A percentile compares a stretch with the other conserved stretches of the same genome.
These are phyloP conservation scores for Nothura maculosa DNA, from an alignment of 2,797 vertebrate genomes.

Conservation along the genomic window DNA sequence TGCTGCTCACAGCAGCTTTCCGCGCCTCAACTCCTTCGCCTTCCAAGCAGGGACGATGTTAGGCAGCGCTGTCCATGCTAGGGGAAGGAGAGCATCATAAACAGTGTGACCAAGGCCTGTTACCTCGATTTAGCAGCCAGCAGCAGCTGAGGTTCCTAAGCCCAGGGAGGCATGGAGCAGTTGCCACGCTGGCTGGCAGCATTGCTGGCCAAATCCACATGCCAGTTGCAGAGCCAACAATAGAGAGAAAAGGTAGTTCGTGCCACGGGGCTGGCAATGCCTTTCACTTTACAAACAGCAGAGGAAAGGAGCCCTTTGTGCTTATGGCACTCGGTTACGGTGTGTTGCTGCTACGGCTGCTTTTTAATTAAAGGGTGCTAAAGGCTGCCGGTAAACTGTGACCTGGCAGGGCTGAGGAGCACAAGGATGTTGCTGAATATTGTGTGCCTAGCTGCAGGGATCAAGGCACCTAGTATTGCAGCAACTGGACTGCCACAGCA, in stretches of 20 bases:
- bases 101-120: not conserved
- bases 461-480: constrained; percentile 26
- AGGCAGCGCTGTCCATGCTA: not conserved
- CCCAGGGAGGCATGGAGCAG: not conserved
- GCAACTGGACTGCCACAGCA: constrained; percentile 68
- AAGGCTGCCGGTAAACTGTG: constrained; percentile 26
- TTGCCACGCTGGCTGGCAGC: not conserved
- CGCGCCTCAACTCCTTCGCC: not conserved
- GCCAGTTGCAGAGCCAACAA: not conserved
- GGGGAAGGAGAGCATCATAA: not conserved
- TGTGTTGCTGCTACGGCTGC: not conserved
- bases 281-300: not conserved
- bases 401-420: constrained; percentile 4
- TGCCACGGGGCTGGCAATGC: not conserved
- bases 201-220: not conserved
- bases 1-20: not conserved
- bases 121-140: not conserved
- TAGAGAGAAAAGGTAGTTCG: not conserved
- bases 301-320: not conserved
- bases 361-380: constrained; percentile 48
- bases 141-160: not conserved
- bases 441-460: constrained; percentile 17
- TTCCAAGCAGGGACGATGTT: not conserved
- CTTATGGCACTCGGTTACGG: not conserved
- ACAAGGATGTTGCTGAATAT: constrained; percentile 53